Conservation (phyloP, 92 coral and sea anemone genomes). For the Isaurus tuberculatus region DNA sequence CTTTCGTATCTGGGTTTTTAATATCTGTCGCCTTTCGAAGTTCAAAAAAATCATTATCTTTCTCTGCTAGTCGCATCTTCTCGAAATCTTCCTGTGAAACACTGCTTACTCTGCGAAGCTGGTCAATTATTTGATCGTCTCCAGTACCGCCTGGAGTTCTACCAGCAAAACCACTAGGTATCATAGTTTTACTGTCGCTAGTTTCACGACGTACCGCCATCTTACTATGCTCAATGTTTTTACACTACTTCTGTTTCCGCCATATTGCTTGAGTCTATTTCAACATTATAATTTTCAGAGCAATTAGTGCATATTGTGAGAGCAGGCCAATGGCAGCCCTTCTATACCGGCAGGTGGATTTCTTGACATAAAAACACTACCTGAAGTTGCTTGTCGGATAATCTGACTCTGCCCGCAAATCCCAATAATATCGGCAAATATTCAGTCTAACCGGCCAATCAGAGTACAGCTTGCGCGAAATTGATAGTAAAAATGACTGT, state of each 20-base stretch:
- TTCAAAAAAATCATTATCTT: constrained; percentile 95
- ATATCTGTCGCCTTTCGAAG: constrained; percentile 97
- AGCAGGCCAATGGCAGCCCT: constrained; percentile 62
- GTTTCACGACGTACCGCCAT: constrained; percentile 89
- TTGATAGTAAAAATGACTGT: constrained; percentile 8
- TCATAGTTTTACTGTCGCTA: constrained; percentile 57
- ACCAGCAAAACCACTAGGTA: constrained; percentile 82
- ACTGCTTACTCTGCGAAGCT: constrained; percentile 91
- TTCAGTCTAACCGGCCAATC: constrained; percentile 46
- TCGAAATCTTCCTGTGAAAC: constrained; percentile 98
- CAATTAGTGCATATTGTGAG: constrained; percentile 85
- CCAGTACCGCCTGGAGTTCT: constrained; percentile 61
- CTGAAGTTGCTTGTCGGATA: constrained; percentile 78
- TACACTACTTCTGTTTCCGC: constrained; percentile 78
- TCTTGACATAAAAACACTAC: constrained; percentile 74
- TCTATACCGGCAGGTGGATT: constrained; percentile 73
- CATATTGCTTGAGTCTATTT: constrained; percentile 84
- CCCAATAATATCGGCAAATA: constrained; percentile 66
- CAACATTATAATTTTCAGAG: constrained; percentile 77
- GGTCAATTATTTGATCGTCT: constrained; percentile 81
- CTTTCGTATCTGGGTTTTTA: constrained; percentile 93
- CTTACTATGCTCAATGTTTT: constrained; percentile 47
- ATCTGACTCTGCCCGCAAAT: constrained; percentile 81
- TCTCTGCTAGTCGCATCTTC: constrained; percentile 97
- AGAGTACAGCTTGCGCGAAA: background rate